phyloP scores from a whole-genome alignment of 2,888 invertebrate genomes.

The Drosophila meridionalis region DNA sequence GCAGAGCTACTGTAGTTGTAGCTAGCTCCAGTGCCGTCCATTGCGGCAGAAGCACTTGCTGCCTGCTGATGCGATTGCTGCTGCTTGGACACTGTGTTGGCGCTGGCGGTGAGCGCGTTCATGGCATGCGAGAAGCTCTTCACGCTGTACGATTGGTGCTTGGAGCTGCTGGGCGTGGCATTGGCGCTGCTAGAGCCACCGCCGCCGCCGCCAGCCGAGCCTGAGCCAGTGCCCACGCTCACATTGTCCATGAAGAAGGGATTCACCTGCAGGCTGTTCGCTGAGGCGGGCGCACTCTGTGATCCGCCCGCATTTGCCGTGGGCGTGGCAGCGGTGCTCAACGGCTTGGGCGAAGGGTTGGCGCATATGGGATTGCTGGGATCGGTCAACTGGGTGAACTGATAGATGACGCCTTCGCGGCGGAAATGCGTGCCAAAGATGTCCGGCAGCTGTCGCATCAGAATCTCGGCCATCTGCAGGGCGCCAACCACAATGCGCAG shows the following conservation, averaged over 20 bases:
- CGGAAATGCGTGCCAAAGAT: slow-evolving; percentile 98
- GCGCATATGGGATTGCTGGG: slow-evolving; percentile 88
- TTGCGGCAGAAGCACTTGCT: slow-evolving; percentile 23
- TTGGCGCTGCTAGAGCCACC: slow-evolving; percentile 69
- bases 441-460: slow-evolving; percentile 98
- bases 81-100: slow-evolving; percentile 62
- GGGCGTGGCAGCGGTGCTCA: slow-evolving; percentile 69
- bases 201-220: slow-evolving; percentile 25
- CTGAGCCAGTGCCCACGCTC: slow-evolving; percentile 20
- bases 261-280: slow-evolving; percentile 81
- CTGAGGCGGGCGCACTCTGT: slow-evolving; percentile 83
- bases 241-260: slow-evolving; percentile 83
- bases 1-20: slow-evolving; percentile 80
- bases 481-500: slow-evolving; percentile 98
- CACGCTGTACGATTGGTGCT: slow-evolving; percentile 82
- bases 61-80: slow-evolving; percentile 43
- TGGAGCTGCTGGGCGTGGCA: slow-evolving; percentile 82
- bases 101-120: slow-evolving; percentile 78
- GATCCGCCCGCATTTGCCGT: slow-evolving; percentile 74
- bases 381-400: slow-evolving; percentile 90
- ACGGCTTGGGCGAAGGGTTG: slow-evolving; percentile 86
- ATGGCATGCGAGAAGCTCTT: slow-evolving; percentile 83
- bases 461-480: slow-evolving; percentile 97
- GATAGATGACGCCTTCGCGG: slow-evolving; percentile 98
- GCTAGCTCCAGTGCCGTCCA: slow-evolving; percentile 32